Evolutionary conservation across 2,888 invertebrate genomes (phyloP), one percentile per base, ranked within the genome.

Genomic region (Nemotelus nigrinus): DNA sequence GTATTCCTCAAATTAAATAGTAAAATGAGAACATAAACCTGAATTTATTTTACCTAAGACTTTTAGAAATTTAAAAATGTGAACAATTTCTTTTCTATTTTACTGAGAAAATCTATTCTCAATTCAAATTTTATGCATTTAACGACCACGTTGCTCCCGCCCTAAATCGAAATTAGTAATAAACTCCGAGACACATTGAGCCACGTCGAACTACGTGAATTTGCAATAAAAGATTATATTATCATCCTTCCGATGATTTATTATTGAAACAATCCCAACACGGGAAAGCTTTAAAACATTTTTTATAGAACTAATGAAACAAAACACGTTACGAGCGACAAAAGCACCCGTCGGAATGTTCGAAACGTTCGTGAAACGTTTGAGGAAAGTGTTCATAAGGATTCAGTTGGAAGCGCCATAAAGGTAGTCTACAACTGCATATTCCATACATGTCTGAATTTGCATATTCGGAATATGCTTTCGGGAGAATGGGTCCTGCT

Each of bases 331-430:
- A 44, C 25, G 44, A 53, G 10, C 57, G 25, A 6, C 10, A 50
- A 72, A 57, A 58, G 44, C 45, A 58, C 57, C 25, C 71, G 10
- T 43, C 43, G 70, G 57, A 55, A 58, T 72, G 58, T 45, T 58
- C 10, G 25, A n/a, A 70, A 70, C 50, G 76, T 55, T 70, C 76
- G 75, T 78, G 71, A 76, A 76, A 78, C 78, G 70, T 63, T 78
- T 76, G 76, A 76, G 71, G 78, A 76, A 78, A 78, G 76, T 64
- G 58, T 70, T 48, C 75, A 78, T 71, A 76, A 76, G 78, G 71
- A 76, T 76, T 78, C 76, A 76, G 76, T 72, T 57, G 67, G 43
- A 68, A 65, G 71, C 45, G 76, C 57, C 76, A 76, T 78, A 71
- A 78, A 78, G 71, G 76, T 65, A 76, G 76, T 64, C 76, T 44